Evolutionary conservation across 2,113 vertebrate genomes (phyloP), one percentile per base, ranked within the genome.

Genomic region (Pseudopipra pipra): DNA sequence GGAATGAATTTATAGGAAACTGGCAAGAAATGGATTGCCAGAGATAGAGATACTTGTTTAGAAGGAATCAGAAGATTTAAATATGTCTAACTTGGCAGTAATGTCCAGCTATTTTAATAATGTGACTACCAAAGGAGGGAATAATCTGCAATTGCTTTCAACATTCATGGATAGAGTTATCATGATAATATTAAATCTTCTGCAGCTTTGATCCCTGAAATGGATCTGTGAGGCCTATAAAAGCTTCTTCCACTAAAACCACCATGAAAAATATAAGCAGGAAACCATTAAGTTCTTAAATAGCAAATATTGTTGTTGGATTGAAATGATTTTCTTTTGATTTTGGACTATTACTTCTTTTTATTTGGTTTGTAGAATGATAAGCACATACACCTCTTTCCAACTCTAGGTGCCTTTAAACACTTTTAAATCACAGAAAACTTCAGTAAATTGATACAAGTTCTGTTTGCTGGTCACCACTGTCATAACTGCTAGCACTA

Each of bases 11-110:
- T 94, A 49, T 84, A 86, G 85, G 86, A 78, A 93, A 90, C 43
- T 92, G 90, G 71, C 87, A 84, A 90, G 92, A 84, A 88, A 12
- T 49, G 7, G 52, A n/a, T 78, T 89, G 72, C 79, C 9, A 13
- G 76, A 78, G 89, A 66, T 74, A 77, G 49, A 85, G 21, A 89
- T 43, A 49, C 7, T 86, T 63, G 27, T 91, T 94, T 84, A 84
- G 44, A 86, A 63, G 66, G n/a, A 68, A 78, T 90, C 21, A 67
- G 76, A 94, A 94, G 56, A 75, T 88, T 94, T 81, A 94, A 88
- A 72, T 93, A 65, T 33, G 37, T 54, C 14, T 75, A 75, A 93
- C 49, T 94, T 94, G 85, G 47, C 88, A 79, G 44, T 73, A 63
- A 52, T 74, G 75, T 47, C 68, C 5, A 83, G 46, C 73, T 86